phyloP scores from a whole-genome alignment of 1,140 invertebrate genomes.

The Heliconius melpomene region DNA sequence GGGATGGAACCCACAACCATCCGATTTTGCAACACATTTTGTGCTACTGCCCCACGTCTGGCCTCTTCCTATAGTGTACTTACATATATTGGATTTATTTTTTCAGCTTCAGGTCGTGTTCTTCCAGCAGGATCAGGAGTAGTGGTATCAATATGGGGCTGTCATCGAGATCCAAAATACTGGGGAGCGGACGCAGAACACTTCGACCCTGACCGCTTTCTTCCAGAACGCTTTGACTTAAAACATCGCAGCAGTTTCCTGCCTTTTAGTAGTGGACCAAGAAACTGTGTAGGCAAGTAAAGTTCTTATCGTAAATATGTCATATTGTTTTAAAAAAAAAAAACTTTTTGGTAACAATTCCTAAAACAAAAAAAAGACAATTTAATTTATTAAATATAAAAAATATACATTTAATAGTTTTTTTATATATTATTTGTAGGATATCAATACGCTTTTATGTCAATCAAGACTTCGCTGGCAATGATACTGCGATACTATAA shows the following conservation, averaged over 20 bases:
- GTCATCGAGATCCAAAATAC: constrained; percentile 79
- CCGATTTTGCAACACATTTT: too few relatives aligned
- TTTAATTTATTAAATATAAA: too few relatives aligned
- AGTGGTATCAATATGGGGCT: constrained; percentile 58
- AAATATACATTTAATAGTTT: background rate
- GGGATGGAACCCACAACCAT: too few relatives aligned
- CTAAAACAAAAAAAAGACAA: too few relatives aligned
- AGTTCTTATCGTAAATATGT: background rate
- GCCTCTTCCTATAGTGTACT: too few relatives aligned
- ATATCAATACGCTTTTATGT: constrained; percentile 73
- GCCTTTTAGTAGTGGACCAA: constrained; percentile 83
- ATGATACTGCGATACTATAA: constrained; percentile 62
- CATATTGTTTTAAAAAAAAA: too few relatives aligned
- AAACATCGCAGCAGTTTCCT: constrained; percentile 81
- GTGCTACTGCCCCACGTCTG: too few relatives aligned
- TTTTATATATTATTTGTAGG: constrained; percentile 53
- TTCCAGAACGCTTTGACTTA: constrained; percentile 78
- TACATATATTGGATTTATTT: background rate
- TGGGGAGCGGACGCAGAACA: constrained; percentile 84
- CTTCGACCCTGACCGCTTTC: constrained; percentile 87
- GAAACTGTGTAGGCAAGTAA: constrained; percentile 83
- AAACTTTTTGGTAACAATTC: too few relatives aligned
- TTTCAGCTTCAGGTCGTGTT: constrained; percentile 54
- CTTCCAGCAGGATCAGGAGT: constrained; percentile 61
- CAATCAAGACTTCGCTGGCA: constrained; percentile 68